Conservation (phyloP, 2,888 invertebrate genomes). For the Therioaphis trifolii region DNA sequence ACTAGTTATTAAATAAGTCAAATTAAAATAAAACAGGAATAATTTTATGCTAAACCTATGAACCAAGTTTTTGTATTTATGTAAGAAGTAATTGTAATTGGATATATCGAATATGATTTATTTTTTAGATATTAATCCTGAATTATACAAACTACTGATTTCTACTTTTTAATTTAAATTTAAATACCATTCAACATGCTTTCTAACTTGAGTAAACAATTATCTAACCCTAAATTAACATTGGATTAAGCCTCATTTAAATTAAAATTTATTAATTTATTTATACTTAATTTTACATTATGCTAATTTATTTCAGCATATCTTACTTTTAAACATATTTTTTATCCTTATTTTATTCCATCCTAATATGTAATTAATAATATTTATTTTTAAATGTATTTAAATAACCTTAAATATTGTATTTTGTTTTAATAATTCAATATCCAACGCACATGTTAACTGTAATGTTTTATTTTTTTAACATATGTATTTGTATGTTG, state of each 20-base stretch:
- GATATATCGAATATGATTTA: neutral
- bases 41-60: neutral
- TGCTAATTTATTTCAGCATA: neutral
- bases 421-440: slow-evolving; percentile 1
- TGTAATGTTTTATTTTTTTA: slow-evolving; percentile 47
- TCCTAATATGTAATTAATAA: slow-evolving; percentile 3
- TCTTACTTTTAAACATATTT: neutral
- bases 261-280: neutral
- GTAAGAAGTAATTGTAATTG: neutral
- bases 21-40: slow-evolving; percentile 24
- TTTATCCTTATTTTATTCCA: slow-evolving; percentile 23
- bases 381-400: neutral
- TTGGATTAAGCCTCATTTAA: neutral
- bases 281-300: slow-evolving; percentile 5
- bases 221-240: neutral
- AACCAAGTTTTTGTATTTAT: neutral
- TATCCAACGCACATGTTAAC: slow-evolving; percentile 11
- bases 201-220: neutral
- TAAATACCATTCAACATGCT: slow-evolving; percentile 18
- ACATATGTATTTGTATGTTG: slow-evolving; percentile 16
- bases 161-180: neutral
- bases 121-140: neutral
- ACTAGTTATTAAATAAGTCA: neutral
- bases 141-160: neutral
- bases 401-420: neutral